phyloP scores from a whole-genome alignment of 1,140 invertebrate genomes.

The Matsumurasca onukii region DNA sequence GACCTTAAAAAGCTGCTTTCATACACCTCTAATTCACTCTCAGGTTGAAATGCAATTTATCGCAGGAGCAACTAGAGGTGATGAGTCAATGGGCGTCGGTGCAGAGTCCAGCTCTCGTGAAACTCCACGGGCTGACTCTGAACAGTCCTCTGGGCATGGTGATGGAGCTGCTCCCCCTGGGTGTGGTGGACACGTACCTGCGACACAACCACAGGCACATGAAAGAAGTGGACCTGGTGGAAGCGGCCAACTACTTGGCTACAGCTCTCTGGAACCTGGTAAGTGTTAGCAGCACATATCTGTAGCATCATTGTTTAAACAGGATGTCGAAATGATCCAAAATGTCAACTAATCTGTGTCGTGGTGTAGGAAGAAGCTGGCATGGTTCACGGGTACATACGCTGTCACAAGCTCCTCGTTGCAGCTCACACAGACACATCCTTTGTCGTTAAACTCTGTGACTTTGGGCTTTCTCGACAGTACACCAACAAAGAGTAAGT shows the following conservation, averaged over 20 bases:
- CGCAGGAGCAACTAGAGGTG: slow-evolving; percentile 73
- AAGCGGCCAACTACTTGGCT: slow-evolving; percentile 72
- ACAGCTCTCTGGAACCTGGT: slow-evolving; percentile 79
- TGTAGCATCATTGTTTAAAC: no score
- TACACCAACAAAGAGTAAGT: slow-evolving; percentile 63
- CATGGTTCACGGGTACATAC: slow-evolving; percentile 81
- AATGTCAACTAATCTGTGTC: slow-evolving; percentile 5
- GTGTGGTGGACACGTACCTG: slow-evolving; percentile 75
- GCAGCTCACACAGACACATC: slow-evolving; percentile 62
- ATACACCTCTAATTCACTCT: no score
- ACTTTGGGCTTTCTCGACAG: slow-evolving; percentile 67
- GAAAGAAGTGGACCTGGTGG: slow-evolving; percentile 70
- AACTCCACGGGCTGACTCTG: slow-evolving; percentile 73
- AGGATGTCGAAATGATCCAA: no score
- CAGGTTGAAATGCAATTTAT: slow-evolving; percentile 42
- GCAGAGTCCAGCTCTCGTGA: slow-evolving; percentile 68
- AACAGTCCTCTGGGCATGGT: slow-evolving; percentile 74
- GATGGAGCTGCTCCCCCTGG: slow-evolving; percentile 74
- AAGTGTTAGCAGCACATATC: slow-evolving; percentile 32
- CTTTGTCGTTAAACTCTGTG: slow-evolving; percentile 75
- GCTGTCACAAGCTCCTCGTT: slow-evolving; percentile 80
- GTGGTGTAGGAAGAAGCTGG: slow-evolving; percentile 66
- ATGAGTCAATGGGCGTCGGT: slow-evolving; percentile 73
- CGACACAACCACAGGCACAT: slow-evolving; percentile 54
- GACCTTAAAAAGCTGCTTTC: no score